These are phyloP conservation scores for Callyntrura guangdongensis DNA, from an alignment of 2,888 invertebrate species.

Conservation along the genomic window DNA sequence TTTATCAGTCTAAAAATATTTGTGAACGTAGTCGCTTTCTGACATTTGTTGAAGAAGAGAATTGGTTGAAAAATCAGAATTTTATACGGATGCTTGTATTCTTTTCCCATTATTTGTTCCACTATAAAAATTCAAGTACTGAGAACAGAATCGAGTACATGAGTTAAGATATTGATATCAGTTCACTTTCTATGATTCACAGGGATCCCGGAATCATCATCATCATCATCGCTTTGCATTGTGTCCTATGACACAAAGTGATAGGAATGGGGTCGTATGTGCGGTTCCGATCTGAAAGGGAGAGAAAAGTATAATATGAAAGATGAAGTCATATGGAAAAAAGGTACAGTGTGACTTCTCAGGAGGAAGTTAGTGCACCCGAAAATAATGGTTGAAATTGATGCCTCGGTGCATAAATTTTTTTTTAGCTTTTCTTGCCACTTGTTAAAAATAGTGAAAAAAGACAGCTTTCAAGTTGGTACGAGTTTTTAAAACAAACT, in stretches of 20 bases:
- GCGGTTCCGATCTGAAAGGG: conserved; percentile 50
- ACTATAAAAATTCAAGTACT: conserved; percentile 57
- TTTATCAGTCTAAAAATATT: not conserved
- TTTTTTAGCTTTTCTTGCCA: not conserved
- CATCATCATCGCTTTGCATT: conserved; percentile 4
- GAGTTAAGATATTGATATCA: conserved; percentile 9
- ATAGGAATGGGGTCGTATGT: conserved; percentile 37
- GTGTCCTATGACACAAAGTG: conserved; percentile 24
- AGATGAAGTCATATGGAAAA: conserved; percentile 58
- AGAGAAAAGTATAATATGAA: conserved; percentile 40
- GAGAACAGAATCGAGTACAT: not conserved
- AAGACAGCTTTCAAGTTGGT: conserved; percentile 13
- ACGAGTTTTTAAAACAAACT: conserved; percentile 34
- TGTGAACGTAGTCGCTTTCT: not conserved
- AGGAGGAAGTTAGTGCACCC: conserved; percentile 31
- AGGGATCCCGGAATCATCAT: not conserved
- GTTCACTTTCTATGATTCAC: conserved; percentile 24
- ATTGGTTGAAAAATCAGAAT: conserved; percentile 46
- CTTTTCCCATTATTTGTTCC: conserved; percentile 44
- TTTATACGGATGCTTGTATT: conserved; percentile 52
- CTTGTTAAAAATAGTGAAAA: conserved; percentile 17
- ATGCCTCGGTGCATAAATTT: conserved; percentile 51
- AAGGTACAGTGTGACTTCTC: conserved; percentile 2
- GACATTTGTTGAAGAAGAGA: conserved; percentile 1
- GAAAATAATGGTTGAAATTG: conserved; percentile 43